These are phyloP conservation scores for Melieria omissa DNA, from an alignment of 2,888 invertebrate species.

Conservation along the genomic window DNA sequence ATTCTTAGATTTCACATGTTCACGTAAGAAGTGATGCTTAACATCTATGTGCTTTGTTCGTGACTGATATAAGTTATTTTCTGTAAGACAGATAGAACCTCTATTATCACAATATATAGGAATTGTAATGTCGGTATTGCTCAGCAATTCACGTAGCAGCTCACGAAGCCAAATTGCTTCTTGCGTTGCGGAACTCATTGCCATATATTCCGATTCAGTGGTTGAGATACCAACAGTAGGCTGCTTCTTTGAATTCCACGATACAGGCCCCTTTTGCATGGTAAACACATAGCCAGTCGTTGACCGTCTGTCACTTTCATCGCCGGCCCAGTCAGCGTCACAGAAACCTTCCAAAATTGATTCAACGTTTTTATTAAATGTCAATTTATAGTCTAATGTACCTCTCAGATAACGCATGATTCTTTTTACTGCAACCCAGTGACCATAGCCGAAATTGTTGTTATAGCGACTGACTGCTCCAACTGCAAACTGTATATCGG, in stretches of 20 bases:
- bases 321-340: slow-evolving; percentile 17
- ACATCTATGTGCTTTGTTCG: too few species aligned
- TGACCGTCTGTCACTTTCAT: slow-evolving; percentile 12
- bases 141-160: background rate
- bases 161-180: slow-evolving; percentile 14
- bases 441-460: slow-evolving; percentile 38
- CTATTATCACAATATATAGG: slow-evolving; percentile 2
- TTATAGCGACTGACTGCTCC: slow-evolving; percentile 32
- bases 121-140: background rate
- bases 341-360: background rate
- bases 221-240: background rate
- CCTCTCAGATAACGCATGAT: background rate
- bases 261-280: slow-evolving; percentile 11
- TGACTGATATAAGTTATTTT: background rate
- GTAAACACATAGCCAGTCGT: slow-evolving; percentile 12
- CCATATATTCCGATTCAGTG: background rate
- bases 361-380: too few species aligned
- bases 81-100: slow-evolving; percentile 1
- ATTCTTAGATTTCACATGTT: background rate
- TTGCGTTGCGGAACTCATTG: slow-evolving; percentile 3
- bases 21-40: too few species aligned
- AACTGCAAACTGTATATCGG: slow-evolving; percentile 35
- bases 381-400: too few species aligned
- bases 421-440: slow-evolving; percentile 33
- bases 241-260: slow-evolving; percentile 9